These are phyloP conservation scores for Motacilla alba DNA, from an alignment of 2,113 vertebrate genomes.

Conservation along the genomic window DNA sequence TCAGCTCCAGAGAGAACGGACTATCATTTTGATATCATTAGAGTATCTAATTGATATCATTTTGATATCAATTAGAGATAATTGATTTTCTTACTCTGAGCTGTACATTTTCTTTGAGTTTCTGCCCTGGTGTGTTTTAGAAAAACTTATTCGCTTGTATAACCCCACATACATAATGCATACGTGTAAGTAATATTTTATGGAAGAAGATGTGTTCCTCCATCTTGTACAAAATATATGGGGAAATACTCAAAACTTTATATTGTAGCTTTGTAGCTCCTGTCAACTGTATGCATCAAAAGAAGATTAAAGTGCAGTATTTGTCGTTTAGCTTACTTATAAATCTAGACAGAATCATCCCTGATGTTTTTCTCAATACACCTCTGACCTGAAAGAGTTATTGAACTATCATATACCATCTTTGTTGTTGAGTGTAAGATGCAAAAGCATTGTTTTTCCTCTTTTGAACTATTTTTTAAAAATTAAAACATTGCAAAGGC, in stretches of 20 bases:
- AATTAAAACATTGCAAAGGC: conserved; percentile 61
- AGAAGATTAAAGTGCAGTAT: conserved; percentile 70
- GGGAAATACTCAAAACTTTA: conserved; percentile 58
- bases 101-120: background rate
- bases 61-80: background rate
- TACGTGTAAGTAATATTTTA: conserved; percentile 31
- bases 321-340: conserved; percentile 71
- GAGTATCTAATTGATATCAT: background rate
- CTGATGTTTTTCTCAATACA: conserved; percentile 68
- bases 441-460: conserved; percentile 66
- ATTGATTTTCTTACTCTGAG: background rate
- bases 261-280: conserved; percentile 71
- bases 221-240: conserved; percentile 32
- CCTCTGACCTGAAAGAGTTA: conserved; percentile 64
- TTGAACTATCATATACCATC: conserved; percentile 49
- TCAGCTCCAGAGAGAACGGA: background rate
- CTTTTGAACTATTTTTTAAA: conserved; percentile 68
- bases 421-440: conserved; percentile 72
- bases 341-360: conserved; percentile 64
- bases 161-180: conserved; percentile 20
- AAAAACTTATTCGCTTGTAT: background rate
- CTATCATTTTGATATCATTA: background rate
- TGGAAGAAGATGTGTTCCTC: background rate
- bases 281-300: conserved; percentile 69
- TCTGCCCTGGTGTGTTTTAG: background rate